Percentiles rank a stretch among this genome's conserved stretches.
Evolutionary conservation across 2,888 invertebrate species (phyloP).

Genomic region (Cistogaster globosa): DNA sequence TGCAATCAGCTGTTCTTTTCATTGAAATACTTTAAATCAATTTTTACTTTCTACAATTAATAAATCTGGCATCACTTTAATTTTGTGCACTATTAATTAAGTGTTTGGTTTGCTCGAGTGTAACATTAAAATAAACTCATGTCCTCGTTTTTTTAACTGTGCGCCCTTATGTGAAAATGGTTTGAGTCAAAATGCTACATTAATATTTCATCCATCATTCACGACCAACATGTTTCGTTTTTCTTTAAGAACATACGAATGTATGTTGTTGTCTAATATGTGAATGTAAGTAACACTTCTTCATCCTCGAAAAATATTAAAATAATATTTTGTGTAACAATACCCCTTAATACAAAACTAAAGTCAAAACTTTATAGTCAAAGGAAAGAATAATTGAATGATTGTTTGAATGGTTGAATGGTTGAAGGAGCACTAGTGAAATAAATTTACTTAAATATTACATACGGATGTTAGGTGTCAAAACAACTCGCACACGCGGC

Average conservation of each 20-base stretch:
- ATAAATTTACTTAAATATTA: constrained; percentile 26
- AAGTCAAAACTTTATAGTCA: background rate
- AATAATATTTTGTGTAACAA: constrained; percentile 26
- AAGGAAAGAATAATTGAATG: constrained; percentile 13
- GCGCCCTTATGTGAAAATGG: background rate
- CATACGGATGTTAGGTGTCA: constrained; percentile 73
- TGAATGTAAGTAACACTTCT: constrained; percentile 46
- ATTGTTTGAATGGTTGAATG: background rate
- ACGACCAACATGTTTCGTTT: constrained; percentile 28
- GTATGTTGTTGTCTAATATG: constrained; percentile 7
- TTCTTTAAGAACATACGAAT: background rate
- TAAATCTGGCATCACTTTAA: too few relatives aligned
- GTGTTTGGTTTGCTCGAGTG: too few relatives aligned
- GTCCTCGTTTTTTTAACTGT: background rate
- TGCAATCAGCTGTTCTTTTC: too few relatives aligned
- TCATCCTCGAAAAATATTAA: constrained; percentile 24
- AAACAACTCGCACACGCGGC: constrained; percentile 72
- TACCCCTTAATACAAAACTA: constrained; percentile 39
- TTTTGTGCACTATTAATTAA: too few relatives aligned
- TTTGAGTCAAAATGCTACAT: constrained; percentile 9
- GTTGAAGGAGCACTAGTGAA: background rate
- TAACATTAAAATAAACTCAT: background rate
- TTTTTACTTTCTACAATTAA: too few relatives aligned
- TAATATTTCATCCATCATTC: constrained; percentile 58
- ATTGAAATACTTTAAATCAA: too few relatives aligned